These are phyloP conservation scores for Cephalopterus ornatus DNA, from an alignment of 2,113 vertebrate genomes.

Conservation along the genomic window DNA sequence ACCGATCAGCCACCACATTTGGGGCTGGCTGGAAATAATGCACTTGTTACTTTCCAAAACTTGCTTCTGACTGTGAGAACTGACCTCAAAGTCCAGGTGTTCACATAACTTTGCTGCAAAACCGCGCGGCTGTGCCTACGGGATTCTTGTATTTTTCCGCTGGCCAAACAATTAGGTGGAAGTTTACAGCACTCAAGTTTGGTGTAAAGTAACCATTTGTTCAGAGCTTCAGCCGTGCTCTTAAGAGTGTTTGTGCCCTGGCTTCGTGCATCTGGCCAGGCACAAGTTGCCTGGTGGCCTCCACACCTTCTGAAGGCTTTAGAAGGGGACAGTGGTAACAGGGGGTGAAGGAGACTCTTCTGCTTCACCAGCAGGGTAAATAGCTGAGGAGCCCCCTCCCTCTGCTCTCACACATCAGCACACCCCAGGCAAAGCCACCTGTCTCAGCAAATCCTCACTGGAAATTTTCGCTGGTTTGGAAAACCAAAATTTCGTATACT, in stretches of 20 bases:
- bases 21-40: not conserved
- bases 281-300: not conserved
- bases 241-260: not conserved
- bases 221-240: not conserved
- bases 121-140: not conserved
- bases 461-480: slow-evolving; percentile 5
- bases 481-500: not conserved
- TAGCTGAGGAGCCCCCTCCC: not conserved
- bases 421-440: not conserved
- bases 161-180: fast-evolving
- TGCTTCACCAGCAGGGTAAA: not conserved
- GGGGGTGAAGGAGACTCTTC: not conserved
- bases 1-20: not conserved
- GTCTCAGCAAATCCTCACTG: not conserved
- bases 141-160: not conserved
- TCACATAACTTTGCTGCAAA: not conserved
- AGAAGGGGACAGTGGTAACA: not conserved
- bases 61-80: not conserved
- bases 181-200: not conserved
- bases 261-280: not conserved
- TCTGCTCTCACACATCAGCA: not conserved
- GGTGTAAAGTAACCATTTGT: not conserved
- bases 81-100: not conserved
- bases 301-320: not conserved
- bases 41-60: not conserved